These are phyloP conservation scores for Macquaria australasica DNA, from an alignment of 2,113 vertebrate species.

Conservation along the genomic window DNA sequence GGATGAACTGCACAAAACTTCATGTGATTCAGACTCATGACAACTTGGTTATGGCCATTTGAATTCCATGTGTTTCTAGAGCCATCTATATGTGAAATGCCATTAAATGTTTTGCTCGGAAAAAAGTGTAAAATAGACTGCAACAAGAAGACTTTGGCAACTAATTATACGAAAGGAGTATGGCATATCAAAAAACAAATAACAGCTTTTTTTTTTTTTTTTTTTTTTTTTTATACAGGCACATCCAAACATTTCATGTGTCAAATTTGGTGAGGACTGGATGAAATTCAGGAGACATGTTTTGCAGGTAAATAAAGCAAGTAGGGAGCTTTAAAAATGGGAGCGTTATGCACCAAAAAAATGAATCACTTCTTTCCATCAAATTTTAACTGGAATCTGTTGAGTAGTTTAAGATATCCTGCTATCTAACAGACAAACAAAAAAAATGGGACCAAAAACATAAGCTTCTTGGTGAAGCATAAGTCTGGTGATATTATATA, in stretches of 20 bases:
- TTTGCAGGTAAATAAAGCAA: neutral
- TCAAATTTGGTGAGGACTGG: neutral
- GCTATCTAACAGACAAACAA: neutral
- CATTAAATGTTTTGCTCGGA: neutral
- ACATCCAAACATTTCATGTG: neutral
- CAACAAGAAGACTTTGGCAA: neutral
- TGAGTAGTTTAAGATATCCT: neutral
- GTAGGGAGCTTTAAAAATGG: neutral
- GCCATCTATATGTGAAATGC: neutral
- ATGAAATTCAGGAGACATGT: neutral
- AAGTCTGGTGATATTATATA: too few relatives aligned
- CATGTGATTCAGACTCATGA: neutral
- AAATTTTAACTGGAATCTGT: neutral
- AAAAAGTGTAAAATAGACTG: neutral
- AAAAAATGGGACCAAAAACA: neutral
- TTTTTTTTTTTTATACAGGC: neutral
- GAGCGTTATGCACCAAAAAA: neutral
- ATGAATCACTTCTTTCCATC: neutral
- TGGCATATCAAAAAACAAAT: neutral
- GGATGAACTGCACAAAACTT: neutral
- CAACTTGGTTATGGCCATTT: neutral
- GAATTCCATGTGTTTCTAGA: neutral
- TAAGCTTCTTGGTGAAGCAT: neutral
- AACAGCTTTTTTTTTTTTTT: neutral
- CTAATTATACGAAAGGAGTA: neutral